Percentiles rank a stretch among this genome's conserved stretches.
These are phyloP conservation scores for Dasyornis broadbenti DNA, from an alignment of 2,113 vertebrate species.

Conservation along the genomic window DNA sequence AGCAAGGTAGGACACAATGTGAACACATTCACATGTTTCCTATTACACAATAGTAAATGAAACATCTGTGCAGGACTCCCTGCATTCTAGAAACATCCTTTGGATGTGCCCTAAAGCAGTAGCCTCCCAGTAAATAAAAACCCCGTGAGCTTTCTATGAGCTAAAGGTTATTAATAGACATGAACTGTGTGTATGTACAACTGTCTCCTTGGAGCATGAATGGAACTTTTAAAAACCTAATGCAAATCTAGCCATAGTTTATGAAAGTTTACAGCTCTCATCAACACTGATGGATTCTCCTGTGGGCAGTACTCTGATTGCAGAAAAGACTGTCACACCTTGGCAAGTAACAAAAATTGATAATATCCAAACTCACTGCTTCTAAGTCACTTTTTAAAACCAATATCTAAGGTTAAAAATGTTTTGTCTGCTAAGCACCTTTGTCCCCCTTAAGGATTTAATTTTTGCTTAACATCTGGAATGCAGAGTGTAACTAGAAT, in stretches of 20 bases:
- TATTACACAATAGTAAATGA: not conserved
- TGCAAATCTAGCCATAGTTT: not conserved
- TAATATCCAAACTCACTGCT: not conserved
- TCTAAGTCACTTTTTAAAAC: not conserved
- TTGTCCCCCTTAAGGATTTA: not conserved
- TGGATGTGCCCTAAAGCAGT: not conserved
- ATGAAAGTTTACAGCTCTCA: not conserved
- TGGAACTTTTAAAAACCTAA: not conserved
- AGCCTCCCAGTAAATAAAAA: not conserved
- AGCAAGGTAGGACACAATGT: not conserved
- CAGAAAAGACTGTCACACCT: not conserved
- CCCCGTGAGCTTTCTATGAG: not conserved
- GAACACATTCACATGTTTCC: not conserved
- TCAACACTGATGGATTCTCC: not conserved
- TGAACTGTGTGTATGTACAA: not conserved
- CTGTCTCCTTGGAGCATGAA: not conserved
- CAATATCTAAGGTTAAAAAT: not conserved
- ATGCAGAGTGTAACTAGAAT: not conserved
- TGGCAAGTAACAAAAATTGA: not conserved
- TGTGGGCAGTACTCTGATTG: not conserved
- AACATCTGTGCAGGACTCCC: not conserved
- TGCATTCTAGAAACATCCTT: not conserved
- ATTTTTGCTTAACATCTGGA: not conserved
- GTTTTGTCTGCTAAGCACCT: not conserved
- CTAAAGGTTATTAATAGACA: not conserved